Conservation (phyloP, 1,140 invertebrate species). For the Metaphire vulgaris region DNA sequence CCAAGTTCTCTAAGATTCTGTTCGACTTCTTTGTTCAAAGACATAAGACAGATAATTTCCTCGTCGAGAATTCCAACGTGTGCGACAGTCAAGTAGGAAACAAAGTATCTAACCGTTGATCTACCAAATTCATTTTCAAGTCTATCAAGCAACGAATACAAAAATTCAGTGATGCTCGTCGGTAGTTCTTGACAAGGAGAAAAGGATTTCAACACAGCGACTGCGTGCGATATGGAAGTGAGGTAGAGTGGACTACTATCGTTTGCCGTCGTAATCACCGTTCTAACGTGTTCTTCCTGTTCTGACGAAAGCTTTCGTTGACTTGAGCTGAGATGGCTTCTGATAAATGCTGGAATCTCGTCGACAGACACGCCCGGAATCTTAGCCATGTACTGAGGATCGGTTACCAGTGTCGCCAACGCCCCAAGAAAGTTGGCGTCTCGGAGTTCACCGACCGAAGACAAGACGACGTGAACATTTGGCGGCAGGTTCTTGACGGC, state of each 20-base stretch:
- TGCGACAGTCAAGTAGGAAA: conserved; percentile 7
- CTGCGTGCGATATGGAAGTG: conserved; percentile 42
- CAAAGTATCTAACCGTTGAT: conserved; percentile 12
- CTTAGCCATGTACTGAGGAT: neutral
- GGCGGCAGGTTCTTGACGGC: conserved; percentile 37
- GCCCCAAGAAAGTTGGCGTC: conserved; percentile 40
- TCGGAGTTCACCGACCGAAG: conserved; percentile 39
- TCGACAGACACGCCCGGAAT: neutral
- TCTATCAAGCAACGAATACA: neutral
- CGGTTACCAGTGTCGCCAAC: conserved; percentile 25
- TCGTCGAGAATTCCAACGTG: conserved; percentile 9
- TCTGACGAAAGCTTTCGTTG: conserved; percentile 4
- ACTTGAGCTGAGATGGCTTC: neutral
- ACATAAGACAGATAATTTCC: conserved; percentile 18
- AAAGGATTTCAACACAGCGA: conserved; percentile 37
- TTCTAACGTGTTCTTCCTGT: neutral
- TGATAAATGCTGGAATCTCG: neutral
- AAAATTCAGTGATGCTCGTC: neutral
- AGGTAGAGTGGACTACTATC: conserved; percentile 38
- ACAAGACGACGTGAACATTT: conserved; percentile 64
- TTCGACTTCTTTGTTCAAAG: conserved; percentile 16
- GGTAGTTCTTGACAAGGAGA: neutral
- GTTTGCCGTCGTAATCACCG: neutral
- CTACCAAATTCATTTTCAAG: conserved; percentile 17
- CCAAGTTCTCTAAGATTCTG: neutral